Evolutionary conservation across 1,140 invertebrate genomes (phyloP).

Genomic region (Bombus waltoni): DNA sequence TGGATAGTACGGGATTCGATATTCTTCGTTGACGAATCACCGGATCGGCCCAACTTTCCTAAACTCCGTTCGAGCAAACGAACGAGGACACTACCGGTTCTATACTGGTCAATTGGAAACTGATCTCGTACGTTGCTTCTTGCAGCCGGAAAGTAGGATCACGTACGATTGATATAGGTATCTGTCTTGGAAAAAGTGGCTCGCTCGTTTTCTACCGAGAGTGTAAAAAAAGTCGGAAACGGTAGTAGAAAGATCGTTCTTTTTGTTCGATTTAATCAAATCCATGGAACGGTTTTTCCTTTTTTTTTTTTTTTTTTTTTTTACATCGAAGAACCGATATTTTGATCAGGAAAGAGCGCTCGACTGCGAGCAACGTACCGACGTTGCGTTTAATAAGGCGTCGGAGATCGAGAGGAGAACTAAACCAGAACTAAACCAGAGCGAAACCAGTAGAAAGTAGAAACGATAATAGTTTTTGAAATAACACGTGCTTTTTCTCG

Average conservation of each 20-base stretch:
- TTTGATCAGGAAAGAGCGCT: neutral
- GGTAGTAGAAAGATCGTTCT: neutral
- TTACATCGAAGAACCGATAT: neutral
- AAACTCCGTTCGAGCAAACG: constrained; percentile 48
- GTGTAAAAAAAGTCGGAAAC: neutral
- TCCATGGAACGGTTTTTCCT: neutral
- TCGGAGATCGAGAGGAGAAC: too few relatives aligned
- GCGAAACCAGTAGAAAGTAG: neutral
- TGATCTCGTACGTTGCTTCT: constrained; percentile 25
- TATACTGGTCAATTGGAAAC: constrained; percentile 43
- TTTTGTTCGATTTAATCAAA: neutral
- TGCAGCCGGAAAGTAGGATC: neutral
- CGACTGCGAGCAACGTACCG: too few relatives aligned
- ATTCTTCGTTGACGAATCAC: neutral
- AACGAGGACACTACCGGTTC: constrained; percentile 8
- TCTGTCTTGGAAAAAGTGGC: constrained; percentile 38
- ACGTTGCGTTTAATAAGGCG: neutral
- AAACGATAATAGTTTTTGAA: constrained; percentile 31
- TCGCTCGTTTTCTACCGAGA: neutral
- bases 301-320: neutral
- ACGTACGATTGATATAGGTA: constrained; percentile 43
- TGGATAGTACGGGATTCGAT: neutral
- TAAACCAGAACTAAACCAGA: too few relatives aligned
- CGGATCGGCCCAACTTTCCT: constrained; percentile 6
- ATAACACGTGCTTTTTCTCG: neutral